Conservation (phyloP, 2,797 vertebrate genomes). For the Myoxocephalus aenaeus region DNA sequence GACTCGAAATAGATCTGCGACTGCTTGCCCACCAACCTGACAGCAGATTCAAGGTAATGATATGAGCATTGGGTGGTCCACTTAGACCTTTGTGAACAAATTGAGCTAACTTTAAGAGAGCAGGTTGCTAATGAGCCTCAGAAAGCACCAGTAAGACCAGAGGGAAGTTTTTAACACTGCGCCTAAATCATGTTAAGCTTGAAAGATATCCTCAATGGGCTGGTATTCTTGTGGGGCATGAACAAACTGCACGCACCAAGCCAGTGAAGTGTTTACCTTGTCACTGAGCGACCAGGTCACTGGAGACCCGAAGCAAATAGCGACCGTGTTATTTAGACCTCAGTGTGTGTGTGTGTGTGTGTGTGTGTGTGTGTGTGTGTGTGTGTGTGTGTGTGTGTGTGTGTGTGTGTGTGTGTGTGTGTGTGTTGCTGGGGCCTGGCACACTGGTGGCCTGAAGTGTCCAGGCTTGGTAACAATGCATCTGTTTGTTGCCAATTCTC, state of each 20-base stretch:
- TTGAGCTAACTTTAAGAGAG: constrained; percentile 21
- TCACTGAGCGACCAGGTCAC: constrained; percentile 48
- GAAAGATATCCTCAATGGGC: constrained; percentile 31
- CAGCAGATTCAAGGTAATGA: constrained; percentile 15
- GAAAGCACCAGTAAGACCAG: constrained; percentile 8
- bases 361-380: constrained; percentile 20
- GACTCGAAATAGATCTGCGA: neutral
- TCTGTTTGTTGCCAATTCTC: constrained; percentile 70
- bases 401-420: constrained; percentile 10
- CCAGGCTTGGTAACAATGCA: constrained; percentile 62
- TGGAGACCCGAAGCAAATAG: constrained; percentile 47
- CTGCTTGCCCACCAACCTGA: constrained; percentile 1
- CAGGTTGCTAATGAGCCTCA: constrained; percentile 33
- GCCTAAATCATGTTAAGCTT: constrained; percentile 42
- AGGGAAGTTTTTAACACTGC: constrained; percentile 33
- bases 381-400: constrained; percentile 15
- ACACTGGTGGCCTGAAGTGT: constrained; percentile 50
- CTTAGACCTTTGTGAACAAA: constrained; percentile 22
- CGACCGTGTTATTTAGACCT: constrained; percentile 48
- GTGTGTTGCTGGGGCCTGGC: constrained; percentile 20
- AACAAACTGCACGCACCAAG: constrained; percentile 24
- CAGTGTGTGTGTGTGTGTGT: constrained; percentile 18
- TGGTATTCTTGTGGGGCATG: constrained; percentile 36
- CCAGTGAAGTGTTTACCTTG: constrained; percentile 59
- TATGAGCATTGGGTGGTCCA: constrained; percentile 29